phyloP scores from a whole-genome alignment of 2,888 invertebrate species.

The Tinea trinotella region DNA sequence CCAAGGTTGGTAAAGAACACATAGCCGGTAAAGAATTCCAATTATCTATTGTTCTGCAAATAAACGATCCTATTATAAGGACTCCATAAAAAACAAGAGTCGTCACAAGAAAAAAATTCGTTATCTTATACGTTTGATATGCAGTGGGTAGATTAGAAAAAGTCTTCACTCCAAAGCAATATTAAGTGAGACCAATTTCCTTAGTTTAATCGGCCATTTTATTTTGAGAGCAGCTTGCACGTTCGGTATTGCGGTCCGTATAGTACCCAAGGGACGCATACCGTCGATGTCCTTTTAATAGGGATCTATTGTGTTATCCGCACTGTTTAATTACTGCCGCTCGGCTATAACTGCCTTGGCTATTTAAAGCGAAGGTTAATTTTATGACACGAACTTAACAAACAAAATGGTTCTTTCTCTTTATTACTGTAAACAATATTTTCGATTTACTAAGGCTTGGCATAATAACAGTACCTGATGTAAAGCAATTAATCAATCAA shows the following conservation, averaged over 20 bases:
- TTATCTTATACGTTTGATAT: no score
- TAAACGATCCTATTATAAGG: no score
- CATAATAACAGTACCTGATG: no score
- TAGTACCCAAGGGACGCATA: conserved; percentile 38
- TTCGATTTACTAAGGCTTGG: no score
- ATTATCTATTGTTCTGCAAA: no score
- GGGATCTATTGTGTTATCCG: conserved; percentile 44
- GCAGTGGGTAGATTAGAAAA: background rate
- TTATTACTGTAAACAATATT: no score
- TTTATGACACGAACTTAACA: background rate
- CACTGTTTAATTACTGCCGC: conserved; percentile 32
- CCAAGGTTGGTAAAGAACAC: no score
- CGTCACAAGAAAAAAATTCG: no score
- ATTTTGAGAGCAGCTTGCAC: conserved; percentile 15
- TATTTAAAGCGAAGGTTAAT: conserved; percentile 8
- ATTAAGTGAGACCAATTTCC: conserved; percentile 9
- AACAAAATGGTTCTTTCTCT: background rate
- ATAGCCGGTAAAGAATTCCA: no score
- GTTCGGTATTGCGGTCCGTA: conserved; percentile 18
- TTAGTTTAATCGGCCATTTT: conserved; percentile 1
- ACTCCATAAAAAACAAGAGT: no score
- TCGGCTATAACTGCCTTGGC: conserved; percentile 21
- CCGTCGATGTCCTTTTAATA: conserved; percentile 46
- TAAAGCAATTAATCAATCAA: no score
- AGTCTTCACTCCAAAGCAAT: background rate